These are phyloP conservation scores for Rattus rattus DNA, from an alignment of 2,113 vertebrate genomes.

Conservation along the genomic window DNA sequence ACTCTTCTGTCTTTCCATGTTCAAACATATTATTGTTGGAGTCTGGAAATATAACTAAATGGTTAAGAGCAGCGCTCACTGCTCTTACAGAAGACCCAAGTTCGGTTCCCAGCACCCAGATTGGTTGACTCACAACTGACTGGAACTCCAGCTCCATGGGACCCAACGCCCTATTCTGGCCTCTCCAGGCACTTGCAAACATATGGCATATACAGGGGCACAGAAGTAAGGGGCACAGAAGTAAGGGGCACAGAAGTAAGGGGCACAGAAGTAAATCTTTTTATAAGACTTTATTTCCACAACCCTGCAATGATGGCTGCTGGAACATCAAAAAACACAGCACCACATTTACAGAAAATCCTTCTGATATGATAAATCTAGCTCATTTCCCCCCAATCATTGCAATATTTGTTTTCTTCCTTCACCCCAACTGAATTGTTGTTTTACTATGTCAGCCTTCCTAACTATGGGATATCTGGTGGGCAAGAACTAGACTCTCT, in stretches of 20 bases:
- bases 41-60: neutral
- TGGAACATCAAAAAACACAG: neutral
- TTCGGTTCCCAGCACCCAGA: neutral
- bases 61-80: neutral
- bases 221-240: no score
- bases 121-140: neutral
- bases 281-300: neutral
- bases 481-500: neutral
- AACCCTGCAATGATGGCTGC: neutral
- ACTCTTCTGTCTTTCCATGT: neutral
- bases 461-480: neutral
- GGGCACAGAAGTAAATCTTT: neutral
- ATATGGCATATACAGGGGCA: accelerated
- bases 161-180: neutral
- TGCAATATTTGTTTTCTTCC: neutral
- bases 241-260: neutral
- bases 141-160: neutral
- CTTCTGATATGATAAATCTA: neutral
- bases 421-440: no score
- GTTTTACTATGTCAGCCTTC: neutral
- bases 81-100: neutral
- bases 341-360: neutral
- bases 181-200: neutral
- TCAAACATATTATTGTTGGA: neutral
- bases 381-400: neutral